Evolutionary conservation across 2,113 vertebrate species (phyloP), one percentile per base, ranked within the genome.

Genomic region (Lagenorhynchus albirostris): DNA sequence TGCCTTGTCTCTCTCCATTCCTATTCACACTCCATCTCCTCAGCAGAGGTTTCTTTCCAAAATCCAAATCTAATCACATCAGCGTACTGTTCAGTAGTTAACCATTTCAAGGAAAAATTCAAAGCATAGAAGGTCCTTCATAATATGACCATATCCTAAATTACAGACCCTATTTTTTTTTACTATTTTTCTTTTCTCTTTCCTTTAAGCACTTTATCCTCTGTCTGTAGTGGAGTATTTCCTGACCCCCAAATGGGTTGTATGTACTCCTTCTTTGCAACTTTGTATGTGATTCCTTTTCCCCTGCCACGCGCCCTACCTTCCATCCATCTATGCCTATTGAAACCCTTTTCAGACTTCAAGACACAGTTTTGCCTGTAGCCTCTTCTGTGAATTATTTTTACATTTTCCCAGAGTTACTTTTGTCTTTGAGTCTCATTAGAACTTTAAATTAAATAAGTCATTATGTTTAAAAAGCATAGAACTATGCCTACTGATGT

Each of bases 391-490:
- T 89, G 65, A 77, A 31, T 60, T 89, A 60, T 18, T 70, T 71
- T 65, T 33, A 20, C 31, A 29, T 89, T 94, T 71, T 38, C 23
- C 5, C 10, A 88, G 33, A 47, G 12, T 88, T 86, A 18, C 29
- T 62, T n/a, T 77, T 68, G 26, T 41, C 71, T 70, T 81, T 71
- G 5, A 50, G 44, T 11, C 23, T 91, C 53, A 70, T 88, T 89
- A 83, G 5, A 91, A 71, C 3, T 67, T 85, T 86, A 86, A 85
- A 71, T 89, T 77, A 86, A 83, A 73, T 41, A 77, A 25, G 36
- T 68, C 31, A 38, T 65, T 80, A 13, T 73, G 9, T 91, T 84
- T 77, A 63, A 85, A 67, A 44, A 47, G 15, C 33, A 50, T 10
- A 81, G 58, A 93, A 36, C 11, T 12, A 63, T 62, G 31, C 5